phyloP scores from a whole-genome alignment of 30 jellyfish, hydroid and myxozoan genomes.

The Chironex yamaguchii region DNA sequence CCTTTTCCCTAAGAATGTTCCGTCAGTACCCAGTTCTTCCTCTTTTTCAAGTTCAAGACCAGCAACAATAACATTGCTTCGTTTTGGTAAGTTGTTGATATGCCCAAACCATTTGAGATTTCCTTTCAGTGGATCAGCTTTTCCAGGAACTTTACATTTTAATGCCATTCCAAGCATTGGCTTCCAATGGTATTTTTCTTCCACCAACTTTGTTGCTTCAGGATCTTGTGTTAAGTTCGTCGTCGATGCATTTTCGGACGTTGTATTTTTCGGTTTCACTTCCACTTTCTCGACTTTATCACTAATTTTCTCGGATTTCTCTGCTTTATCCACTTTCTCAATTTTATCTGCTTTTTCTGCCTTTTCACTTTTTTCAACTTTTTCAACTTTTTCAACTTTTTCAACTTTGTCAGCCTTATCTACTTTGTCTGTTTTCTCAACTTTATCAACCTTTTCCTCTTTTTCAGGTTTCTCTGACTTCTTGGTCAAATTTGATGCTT shows the following conservation, averaged over 20 bases:
- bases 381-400: constrained; percentile 3
- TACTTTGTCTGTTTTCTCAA: not conserved
- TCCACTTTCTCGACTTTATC: not conserved
- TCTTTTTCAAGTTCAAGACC: constrained; percentile 93
- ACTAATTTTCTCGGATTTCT: not conserved
- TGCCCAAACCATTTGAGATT: constrained; percentile 88
- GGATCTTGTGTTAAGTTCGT: constrained; percentile 45
- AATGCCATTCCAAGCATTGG: constrained; percentile 87
- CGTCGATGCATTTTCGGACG: constrained; percentile 2
- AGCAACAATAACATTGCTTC: constrained; percentile 90
- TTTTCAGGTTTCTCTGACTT: not conserved
- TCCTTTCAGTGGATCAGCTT: constrained; percentile 82
- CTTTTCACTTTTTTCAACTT: constrained; percentile 13
- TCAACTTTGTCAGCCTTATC: not conserved
- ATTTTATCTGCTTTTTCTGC: constrained; percentile 26
- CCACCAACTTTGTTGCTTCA: constrained; percentile 66
- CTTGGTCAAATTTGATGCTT: not conserved
- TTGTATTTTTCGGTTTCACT: not conserved
- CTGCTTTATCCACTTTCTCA: not conserved
- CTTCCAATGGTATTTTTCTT: constrained; percentile 70
- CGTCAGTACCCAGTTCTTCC: constrained; percentile 99
- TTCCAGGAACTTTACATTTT: constrained; percentile 92
- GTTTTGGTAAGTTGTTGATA: constrained; percentile 85
- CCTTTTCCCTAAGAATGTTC: constrained; percentile 96
- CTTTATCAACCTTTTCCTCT: not conserved